A percentile compares a stretch with the other conserved stretches of the same genome.
These are phyloP conservation scores for Illadopsis cleaveri DNA, from an alignment of 2,113 vertebrate genomes.

Conservation along the genomic window DNA sequence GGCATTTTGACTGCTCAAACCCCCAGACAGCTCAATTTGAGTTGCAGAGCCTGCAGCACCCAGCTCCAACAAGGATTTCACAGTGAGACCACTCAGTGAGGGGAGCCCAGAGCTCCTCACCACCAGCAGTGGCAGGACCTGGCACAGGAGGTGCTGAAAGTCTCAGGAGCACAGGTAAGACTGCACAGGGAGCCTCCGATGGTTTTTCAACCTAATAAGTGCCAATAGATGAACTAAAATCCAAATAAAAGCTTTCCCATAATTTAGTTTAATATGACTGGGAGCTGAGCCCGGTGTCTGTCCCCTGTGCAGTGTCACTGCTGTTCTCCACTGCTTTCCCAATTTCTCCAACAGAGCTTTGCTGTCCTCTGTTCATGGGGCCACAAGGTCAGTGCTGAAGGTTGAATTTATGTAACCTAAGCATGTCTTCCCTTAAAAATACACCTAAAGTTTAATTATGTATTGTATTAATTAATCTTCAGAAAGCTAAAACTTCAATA, in stretches of 20 bases:
- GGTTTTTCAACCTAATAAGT: neutral
- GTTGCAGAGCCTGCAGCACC: neutral
- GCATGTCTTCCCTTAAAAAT: neutral
- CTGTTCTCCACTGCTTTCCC: neutral
- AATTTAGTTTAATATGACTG: neutral
- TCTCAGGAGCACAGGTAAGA: neutral
- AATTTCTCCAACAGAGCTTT: neutral
- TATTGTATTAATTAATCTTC: conserved; percentile 14
- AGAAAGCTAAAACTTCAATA: conserved; percentile 10
- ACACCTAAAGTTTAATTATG: neutral
- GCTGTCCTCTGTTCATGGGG: neutral
- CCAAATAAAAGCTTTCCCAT: neutral
- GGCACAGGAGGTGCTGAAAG: neutral
- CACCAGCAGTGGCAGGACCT: neutral
- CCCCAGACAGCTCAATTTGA: fast-evolving
- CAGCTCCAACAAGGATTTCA: fast-evolving
- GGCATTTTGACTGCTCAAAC: neutral
- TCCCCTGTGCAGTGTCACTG: neutral
- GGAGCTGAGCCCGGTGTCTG: neutral
- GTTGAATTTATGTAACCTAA: neutral
- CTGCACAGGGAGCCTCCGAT: neutral
- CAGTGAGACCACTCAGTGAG: fast-evolving
- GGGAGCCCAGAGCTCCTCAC: neutral
- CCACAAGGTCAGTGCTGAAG: neutral
- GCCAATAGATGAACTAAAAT: neutral